phyloP scores from a whole-genome alignment of 2,113 vertebrate species.

The Eclectus roratus region DNA sequence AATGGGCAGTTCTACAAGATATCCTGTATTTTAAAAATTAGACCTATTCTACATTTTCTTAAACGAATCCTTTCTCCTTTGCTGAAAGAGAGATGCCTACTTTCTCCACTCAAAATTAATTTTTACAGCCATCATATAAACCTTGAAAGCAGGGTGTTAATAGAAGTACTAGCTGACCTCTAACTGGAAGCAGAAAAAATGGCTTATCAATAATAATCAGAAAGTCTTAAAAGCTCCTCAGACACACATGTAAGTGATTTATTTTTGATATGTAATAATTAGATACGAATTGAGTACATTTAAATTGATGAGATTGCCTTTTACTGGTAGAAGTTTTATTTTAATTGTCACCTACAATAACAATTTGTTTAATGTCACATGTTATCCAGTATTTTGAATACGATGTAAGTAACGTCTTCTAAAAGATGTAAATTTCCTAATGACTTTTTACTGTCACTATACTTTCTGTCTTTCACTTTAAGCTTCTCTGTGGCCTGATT shows the following conservation, averaged over 20 bases:
- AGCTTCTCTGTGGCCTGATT: not conserved
- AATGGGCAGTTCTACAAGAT: not conserved
- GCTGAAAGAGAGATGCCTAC: not conserved
- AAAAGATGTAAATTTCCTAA: not conserved
- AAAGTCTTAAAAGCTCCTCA: constrained; percentile 4
- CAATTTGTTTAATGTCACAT: not conserved
- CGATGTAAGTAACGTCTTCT: not conserved
- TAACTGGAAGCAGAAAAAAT: not conserved
- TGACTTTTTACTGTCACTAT: not conserved
- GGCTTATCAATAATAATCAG: not conserved
- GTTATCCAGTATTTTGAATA: not conserved
- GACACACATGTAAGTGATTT: not conserved
- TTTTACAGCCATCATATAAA: not conserved
- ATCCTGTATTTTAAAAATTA: not conserved
- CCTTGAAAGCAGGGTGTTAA: not conserved
- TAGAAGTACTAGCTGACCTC: not conserved
- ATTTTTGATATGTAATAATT: constrained; percentile 6
- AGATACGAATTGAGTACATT: not conserved
- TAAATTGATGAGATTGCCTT: not conserved
- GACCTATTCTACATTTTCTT: not conserved
- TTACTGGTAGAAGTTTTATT: not conserved
- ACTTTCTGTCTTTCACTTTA: not conserved
- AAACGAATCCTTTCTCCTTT: not conserved
- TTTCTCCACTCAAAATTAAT: not conserved
- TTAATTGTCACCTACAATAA: not conserved